Evolutionary conservation across 2,888 invertebrate genomes (phyloP), one percentile per base, ranked within the genome.

Genomic region (Eupeodes luniger): DNA sequence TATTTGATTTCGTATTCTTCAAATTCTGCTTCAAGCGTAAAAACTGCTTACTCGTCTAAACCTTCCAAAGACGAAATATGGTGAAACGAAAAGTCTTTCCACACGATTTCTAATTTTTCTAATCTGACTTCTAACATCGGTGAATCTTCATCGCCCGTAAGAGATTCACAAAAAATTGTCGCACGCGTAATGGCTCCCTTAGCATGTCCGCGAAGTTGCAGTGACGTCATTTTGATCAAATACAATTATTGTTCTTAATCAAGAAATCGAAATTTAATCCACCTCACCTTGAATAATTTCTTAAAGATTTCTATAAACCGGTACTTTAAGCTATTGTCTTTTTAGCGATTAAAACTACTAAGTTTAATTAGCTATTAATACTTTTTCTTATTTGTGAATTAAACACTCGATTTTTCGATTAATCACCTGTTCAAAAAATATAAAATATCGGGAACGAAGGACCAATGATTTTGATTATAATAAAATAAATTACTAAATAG

Each of bases 41-140:
- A 1, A 19, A 49, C 7, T 19, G 12, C 66, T 4, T 47, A 0
- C 0, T 47, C 49, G 3, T 49, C 47, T 2, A 9, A 16, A 4
- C 47, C 49, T 49, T 49, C 66, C n/a, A 49, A 49, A 66, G 27
- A 66, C 7, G 66, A 66, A 19, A 27, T 4, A 66, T 66, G 66
- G 12, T 66, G 47, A 14, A 47, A 49, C 5, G 66, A 19, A 27
- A 27, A 49, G 9, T 47, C 47, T 14, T 66, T 49, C 49, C 66
- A 66, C 0, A 27, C 9, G 2, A 27, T 14, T 66, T 66, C 47
- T 66, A 66, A 66, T 27, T 66, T 49, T 14, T 7, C 11, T 49
- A 66, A 49, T 9, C 49, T 47, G 7, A 66, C 27, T 49, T 66
- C 66, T 7, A 66, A 7, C 19, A 66, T 49, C 12, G n/a, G 47